Base-by-base conservation (phyloP, 92 coral and sea anemone species). In the Anthopleura xanthogrammica region DNA sequence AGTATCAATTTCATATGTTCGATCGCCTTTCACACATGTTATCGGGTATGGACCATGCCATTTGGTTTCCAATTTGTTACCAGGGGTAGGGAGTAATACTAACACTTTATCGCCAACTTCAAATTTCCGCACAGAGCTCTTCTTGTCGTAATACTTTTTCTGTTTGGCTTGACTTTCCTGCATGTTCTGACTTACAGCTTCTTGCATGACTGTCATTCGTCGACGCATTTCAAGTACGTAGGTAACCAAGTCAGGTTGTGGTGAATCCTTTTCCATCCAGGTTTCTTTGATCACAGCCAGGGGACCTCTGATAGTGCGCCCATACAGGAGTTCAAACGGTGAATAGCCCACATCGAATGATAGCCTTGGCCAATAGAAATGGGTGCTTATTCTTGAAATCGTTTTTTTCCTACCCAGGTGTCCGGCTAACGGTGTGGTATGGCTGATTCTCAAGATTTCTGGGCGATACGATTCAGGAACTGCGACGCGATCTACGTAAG, bases 401-500 rank as follows among this genome's bases (percentile, higher is more conserved):
- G 90, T 90, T 41, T 84, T 84, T 60, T 73, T 79, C 43, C 11
- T 87, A 16, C 89, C 93, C 77, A 90, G 73, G 70, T 87, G 93
- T 64, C 93, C 93, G 8, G 88, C 76, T 23, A 81, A 58, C 17
- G 90, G 93, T 16, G 83, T 87, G 20, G 86, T 78, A 75, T 90
- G 93, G 40, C 83, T 82, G 19, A 90, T 76, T 13, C 87, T 42
- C 16, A 86, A 64, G 73, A 89, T 83, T 60, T 89, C 90, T 20
- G 72, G 72, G 14, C 88, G 83, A 64, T 83, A 79, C 2, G 90
- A 87, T 54, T 86, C 87, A 19, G 88, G 88, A 8, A 83, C 90
- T 42, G 86, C 79, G 12, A 82, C 52, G 12, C 85, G 57, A 82
- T 82, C 85, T 52, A 54, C 66, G 46, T 73, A 58, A 17, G 39